Conservation (phyloP, 2,797 vertebrate species). For the Chromis chromis region DNA sequence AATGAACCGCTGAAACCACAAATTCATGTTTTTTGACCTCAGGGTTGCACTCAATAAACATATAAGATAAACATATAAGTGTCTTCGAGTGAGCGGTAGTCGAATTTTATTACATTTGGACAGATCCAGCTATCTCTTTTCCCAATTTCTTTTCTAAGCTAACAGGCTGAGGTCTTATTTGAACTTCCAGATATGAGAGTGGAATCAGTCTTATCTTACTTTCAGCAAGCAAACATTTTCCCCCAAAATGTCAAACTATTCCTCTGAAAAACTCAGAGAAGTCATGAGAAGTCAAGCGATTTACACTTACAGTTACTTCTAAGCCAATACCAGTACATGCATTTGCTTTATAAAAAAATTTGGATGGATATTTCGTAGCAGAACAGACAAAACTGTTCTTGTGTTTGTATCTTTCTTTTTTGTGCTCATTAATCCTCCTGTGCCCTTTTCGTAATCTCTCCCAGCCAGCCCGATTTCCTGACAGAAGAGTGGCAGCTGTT, state of each 20-base stretch:
- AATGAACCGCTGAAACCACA: background rate
- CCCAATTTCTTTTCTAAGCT: background rate
- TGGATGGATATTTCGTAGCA: background rate
- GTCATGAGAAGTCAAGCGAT: background rate
- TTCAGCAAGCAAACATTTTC: background rate
- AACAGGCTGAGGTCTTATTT: background rate
- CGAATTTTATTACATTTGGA: background rate
- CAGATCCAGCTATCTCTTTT: background rate
- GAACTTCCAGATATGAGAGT: background rate
- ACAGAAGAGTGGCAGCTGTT: slow-evolving; percentile 73
- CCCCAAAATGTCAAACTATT: background rate
- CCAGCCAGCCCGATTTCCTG: slow-evolving; percentile 60
- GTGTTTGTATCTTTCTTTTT: slow-evolving; percentile 41
- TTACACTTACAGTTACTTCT: background rate
- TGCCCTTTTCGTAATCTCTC: slow-evolving; percentile 74
- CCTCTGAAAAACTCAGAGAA: background rate
- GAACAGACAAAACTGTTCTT: slow-evolving; percentile 8
- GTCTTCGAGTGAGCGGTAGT: background rate
- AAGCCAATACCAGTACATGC: background rate
- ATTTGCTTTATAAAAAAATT: background rate
- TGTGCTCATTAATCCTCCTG: slow-evolving; percentile 61
- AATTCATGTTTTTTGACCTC: background rate
- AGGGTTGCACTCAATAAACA: background rate
- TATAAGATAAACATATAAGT: background rate
- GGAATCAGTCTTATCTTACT: background rate